phyloP scores from a whole-genome alignment of 2,888 invertebrate species.

The Galerucella calmariensis region DNA sequence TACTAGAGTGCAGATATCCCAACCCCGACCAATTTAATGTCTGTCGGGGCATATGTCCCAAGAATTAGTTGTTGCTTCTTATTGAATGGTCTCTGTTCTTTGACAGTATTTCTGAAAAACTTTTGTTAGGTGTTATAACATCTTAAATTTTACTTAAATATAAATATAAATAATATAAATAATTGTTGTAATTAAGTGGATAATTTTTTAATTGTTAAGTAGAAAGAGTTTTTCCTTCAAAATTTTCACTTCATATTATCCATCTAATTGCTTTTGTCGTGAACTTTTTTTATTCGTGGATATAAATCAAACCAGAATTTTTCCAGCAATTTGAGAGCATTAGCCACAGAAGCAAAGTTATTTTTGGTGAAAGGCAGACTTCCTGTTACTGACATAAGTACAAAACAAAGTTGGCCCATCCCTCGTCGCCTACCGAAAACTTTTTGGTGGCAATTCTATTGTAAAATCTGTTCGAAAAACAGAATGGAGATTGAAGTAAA shows the following conservation, averaged over 20 bases:
- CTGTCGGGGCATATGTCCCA: too few relatives aligned
- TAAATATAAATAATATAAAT: too few relatives aligned
- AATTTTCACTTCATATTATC: not conserved
- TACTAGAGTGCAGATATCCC: too few relatives aligned
- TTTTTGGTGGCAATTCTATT: conserved; percentile 9
- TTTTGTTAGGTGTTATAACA: too few relatives aligned
- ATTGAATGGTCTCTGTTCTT: too few relatives aligned
- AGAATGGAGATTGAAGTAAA: conserved; percentile 8
- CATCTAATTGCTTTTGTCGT: not conserved
- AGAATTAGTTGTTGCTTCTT: too few relatives aligned
- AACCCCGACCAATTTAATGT: too few relatives aligned
- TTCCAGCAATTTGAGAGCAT: conserved; percentile 2
- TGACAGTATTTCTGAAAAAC: too few relatives aligned
- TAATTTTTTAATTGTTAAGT: too few relatives aligned
- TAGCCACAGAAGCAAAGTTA: not conserved
- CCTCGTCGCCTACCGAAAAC: conserved; percentile 6
- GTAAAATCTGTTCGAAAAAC: conserved; percentile 10
- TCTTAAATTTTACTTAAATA: too few relatives aligned
- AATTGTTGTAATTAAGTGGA: too few relatives aligned
- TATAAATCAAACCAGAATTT: conserved; percentile 11
- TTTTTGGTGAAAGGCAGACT: conserved; percentile 19
- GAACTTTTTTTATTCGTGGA: not conserved
- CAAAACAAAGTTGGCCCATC: conserved; percentile 2
- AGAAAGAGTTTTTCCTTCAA: too few relatives aligned
- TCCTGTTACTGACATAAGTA: conserved; percentile 10